Evolutionary conservation across 2,797 vertebrate species (phyloP).

Genomic region (Liasis olivaceus): DNA sequence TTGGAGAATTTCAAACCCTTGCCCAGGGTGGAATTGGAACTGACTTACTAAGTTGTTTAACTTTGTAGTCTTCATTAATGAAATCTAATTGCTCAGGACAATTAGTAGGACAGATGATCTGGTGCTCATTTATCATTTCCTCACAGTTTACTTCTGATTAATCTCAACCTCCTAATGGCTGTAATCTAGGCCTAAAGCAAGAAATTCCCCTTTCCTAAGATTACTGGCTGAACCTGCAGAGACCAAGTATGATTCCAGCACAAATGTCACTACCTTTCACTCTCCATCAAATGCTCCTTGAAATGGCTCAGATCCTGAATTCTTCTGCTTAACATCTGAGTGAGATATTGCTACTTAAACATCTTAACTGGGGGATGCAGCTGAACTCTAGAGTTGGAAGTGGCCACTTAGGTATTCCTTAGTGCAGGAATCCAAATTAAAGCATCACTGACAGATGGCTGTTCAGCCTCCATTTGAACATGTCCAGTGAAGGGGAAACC

Average conservation of each 20-base stretch:
- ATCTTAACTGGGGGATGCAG: background rate
- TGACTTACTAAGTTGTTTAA: conserved; percentile 13
- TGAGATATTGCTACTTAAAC: background rate
- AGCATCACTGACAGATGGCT: no score
- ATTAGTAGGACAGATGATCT: conserved; percentile 24
- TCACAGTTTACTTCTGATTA: conserved; percentile 15
- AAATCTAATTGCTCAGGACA: conserved; percentile 32
- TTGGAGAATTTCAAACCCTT: background rate
- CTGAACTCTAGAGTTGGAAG: no score
- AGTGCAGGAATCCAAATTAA: no score
- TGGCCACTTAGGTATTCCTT: no score
- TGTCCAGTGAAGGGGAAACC: background rate
- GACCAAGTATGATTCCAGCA: background rate
- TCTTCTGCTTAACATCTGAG: background rate
- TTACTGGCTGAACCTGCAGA: conserved; percentile 10
- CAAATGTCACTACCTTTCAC: background rate
- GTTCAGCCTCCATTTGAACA: no score
- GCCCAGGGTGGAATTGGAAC: conserved; percentile 6
- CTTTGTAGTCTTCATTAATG: conserved; percentile 27
- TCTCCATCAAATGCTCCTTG: background rate
- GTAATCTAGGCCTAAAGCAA: background rate
- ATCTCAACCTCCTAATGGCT: conserved; percentile 15
- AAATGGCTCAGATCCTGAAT: background rate
- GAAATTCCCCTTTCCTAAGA: conserved; percentile 22
- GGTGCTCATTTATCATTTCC: conserved; percentile 23